Evolutionary conservation across 2,888 invertebrate genomes (phyloP).

Genomic region (Clivina fossor): DNA sequence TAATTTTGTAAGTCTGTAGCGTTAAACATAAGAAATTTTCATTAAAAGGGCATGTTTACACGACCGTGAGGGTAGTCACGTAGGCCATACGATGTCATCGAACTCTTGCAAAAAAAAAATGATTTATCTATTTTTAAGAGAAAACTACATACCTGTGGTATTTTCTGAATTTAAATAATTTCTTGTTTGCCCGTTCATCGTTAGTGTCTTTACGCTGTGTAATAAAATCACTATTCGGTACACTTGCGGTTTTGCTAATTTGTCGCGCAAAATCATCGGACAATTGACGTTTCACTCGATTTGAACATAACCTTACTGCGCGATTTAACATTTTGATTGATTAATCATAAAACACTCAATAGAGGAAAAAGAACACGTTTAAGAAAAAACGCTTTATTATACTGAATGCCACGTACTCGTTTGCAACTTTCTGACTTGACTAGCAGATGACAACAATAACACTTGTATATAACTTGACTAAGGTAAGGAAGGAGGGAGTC

Average conservation of each 20-base stretch:
- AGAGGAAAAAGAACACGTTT: constrained; percentile 6
- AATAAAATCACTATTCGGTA: constrained; percentile 63
- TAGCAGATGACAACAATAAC: constrained; percentile 26
- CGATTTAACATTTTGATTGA: constrained; percentile 38
- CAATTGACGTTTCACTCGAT: constrained; percentile 46
- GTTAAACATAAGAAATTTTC: no score
- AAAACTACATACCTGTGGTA: constrained; percentile 55
- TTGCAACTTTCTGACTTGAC: constrained; percentile 14
- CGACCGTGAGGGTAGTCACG: constrained; percentile 28
- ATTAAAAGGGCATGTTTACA: background rate
- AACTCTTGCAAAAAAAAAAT: constrained; percentile 18
- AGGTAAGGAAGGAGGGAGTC: constrained; percentile 19
- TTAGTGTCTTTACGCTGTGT: constrained; percentile 54
- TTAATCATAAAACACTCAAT: background rate
- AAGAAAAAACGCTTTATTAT: no score
- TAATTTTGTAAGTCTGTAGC: no score
- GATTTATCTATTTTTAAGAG: background rate
- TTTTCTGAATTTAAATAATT: constrained; percentile 58
- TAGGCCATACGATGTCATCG: constrained; percentile 26
- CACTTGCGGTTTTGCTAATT: constrained; percentile 64
- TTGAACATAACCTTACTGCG: constrained; percentile 40
- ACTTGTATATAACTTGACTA: constrained; percentile 38
- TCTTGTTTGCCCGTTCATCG: constrained; percentile 55
- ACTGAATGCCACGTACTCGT: no score
- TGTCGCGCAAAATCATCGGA: constrained; percentile 45